Evolutionary conservation across 2,888 invertebrate species (phyloP), one percentile per base, ranked within the genome.

Genomic region (Idaea aversata): DNA sequence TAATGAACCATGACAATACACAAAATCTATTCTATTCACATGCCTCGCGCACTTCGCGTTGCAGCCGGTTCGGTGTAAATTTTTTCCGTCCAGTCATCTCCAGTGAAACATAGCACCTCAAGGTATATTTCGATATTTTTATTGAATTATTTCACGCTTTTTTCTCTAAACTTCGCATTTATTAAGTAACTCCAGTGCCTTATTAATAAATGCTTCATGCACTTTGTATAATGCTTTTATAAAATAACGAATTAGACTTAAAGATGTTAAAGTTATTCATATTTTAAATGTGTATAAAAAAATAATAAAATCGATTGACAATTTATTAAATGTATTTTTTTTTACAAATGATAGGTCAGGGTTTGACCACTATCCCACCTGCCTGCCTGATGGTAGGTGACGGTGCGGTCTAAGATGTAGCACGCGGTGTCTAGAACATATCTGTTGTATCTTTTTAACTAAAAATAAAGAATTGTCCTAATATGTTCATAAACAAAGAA

Each of bases 201-300:
- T 47, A 47, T 47, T 4, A 47, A 47, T 47, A 47, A 25, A 13
- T 47, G 47, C 47, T 13, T 47, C 47, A 47, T 13, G 47, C 47
- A 47, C 47, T 47, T 47, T 47, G 47, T 47, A 7, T 25, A 25
- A 25, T 47, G 47, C 47, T 47, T 47, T 47, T 47, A 47, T 47
- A 10, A 47, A 47, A 47, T 4, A 47, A 7, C 5, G 4, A 47
- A 47, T 47, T 65, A 60, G 38, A 62, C 60, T 67, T 58, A 34
- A 61, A 47, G 15, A 61, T 66, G 67, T 67, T 67, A 63, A 60
- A 10, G 65, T 63, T 67, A 69, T 64, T 67, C 64, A 70, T 67
- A 63, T 63, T 68, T 60, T 62, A 57, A 65, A 61, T 67, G 63
- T 65, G 65, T 63, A 63, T 62, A 67, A 63, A 63, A 65, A 59